Conservation (phyloP, 37 sponge, comb jelly and placozoan genomes). For the Halichondria panicea region DNA sequence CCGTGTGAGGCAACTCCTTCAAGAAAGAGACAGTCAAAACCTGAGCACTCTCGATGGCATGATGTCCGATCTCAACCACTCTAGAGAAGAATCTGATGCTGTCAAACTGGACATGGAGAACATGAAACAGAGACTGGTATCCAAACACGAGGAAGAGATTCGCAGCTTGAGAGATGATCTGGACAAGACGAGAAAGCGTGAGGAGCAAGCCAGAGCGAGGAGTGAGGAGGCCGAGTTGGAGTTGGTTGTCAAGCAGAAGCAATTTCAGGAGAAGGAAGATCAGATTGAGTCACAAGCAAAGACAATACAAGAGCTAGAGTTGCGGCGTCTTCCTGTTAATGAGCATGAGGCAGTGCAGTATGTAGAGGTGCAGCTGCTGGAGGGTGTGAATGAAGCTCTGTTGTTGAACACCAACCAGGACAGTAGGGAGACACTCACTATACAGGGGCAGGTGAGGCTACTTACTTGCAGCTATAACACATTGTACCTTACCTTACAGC, state of each 20-base stretch:
- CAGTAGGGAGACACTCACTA: too few species aligned
- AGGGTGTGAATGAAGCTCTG: not conserved
- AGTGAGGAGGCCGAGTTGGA: constrained; percentile 7
- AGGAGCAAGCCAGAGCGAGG: not conserved
- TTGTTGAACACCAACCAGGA: too few species aligned
- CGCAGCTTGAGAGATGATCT: constrained; percentile 12
- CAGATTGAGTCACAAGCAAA: constrained; percentile 1
- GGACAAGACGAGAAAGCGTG: not conserved
- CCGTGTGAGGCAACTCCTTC: not conserved
- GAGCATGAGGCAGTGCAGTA: not conserved
- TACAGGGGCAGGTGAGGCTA: too few species aligned
- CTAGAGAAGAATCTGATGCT: not conserved
- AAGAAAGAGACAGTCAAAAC: constrained; percentile 2
- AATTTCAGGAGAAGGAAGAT: not conserved
- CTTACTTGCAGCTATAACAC: too few species aligned
- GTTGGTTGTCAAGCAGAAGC: constrained; percentile 13
- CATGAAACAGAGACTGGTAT: constrained; percentile 3
- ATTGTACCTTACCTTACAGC: too few species aligned
- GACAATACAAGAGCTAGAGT: not conserved
- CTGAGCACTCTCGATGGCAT: not conserved
- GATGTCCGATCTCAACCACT: constrained; percentile 8
- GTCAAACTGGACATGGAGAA: constrained; percentile 10
- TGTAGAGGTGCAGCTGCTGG: not conserved
- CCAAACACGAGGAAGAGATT: constrained; percentile 8
- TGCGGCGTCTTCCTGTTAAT: not conserved